phyloP scores from a whole-genome alignment of 2,888 invertebrate genomes.

The Helleia helle region DNA sequence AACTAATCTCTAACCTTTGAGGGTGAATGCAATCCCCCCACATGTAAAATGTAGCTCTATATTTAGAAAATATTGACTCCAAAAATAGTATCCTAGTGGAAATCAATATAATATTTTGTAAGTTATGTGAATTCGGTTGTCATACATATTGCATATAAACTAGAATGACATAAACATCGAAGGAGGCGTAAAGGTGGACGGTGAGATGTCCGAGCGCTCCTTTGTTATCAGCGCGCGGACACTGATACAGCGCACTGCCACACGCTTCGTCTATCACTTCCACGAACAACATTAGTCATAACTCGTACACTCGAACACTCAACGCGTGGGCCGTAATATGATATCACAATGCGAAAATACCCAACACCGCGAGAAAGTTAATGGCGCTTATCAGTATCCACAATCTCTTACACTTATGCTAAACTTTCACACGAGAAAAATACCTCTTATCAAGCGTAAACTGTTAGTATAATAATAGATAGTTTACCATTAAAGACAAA shows the following conservation, averaged over 20 bases:
- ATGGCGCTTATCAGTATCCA: constrained; percentile 76
- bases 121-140: background rate
- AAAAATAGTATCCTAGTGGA: constrained; percentile 50
- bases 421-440: constrained; percentile 73
- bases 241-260: constrained; percentile 50
- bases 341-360: constrained; percentile 76
- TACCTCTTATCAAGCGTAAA: constrained; percentile 35
- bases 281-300: constrained; percentile 72
- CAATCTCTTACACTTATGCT: constrained; percentile 69
- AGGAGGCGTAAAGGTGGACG: constrained; percentile 11
- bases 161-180: constrained; percentile 7
- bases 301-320: constrained; percentile 60
- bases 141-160: background rate
- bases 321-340: constrained; percentile 75
- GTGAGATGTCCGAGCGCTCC: constrained; percentile 39
- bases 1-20: constrained; percentile 26
- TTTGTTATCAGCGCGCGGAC: constrained; percentile 64
- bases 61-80: constrained; percentile 67
- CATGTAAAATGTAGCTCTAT: constrained; percentile 59
- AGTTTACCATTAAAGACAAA: constrained; percentile 84
- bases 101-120: constrained; percentile 30
- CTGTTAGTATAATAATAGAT: constrained; percentile 37
- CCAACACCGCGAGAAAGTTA: constrained; percentile 76
- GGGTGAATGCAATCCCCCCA: constrained; percentile 47
- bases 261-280: constrained; percentile 66